Conservation (phyloP, 2,797 vertebrate species). For the Tangara arthus region DNA sequence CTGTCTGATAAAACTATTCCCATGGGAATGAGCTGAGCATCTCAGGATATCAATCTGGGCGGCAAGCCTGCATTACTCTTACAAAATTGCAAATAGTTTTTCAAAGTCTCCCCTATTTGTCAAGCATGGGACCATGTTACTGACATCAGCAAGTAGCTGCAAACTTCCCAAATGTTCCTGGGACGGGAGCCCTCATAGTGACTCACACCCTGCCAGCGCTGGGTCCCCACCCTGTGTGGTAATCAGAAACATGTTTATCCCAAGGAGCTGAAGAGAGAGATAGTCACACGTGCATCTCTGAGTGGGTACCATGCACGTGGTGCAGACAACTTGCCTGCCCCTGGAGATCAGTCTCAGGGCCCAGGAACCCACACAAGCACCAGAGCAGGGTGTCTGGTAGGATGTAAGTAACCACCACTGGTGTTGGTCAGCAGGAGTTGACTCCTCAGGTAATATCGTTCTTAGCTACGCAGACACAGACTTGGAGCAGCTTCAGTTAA, state of each 20-base stretch:
- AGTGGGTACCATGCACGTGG: fast-evolving
- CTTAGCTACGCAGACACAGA: not conserved
- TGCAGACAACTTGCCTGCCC: not conserved
- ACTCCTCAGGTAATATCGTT: not conserved
- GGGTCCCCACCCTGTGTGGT: not conserved
- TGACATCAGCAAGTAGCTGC: not conserved
- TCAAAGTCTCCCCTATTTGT: not conserved
- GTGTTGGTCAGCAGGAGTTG: not conserved
- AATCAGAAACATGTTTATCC: not conserved
- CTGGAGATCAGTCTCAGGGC: not conserved
- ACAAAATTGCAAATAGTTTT: not conserved
- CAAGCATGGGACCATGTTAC: not conserved
- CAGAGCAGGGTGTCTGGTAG: not conserved
- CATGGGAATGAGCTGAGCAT: not conserved
- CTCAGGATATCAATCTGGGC: not conserved
- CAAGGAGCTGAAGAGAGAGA: not conserved
- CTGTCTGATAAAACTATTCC: not conserved
- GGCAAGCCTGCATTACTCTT: not conserved
- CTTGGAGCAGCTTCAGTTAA: not conserved
- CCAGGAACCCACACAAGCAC: not conserved
- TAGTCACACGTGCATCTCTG: not conserved
- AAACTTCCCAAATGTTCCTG: not conserved
- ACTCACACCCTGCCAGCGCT: not conserved
- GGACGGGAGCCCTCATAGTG: not conserved
- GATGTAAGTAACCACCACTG: fast-evolving